These are phyloP conservation scores for Aspidapion aeneum DNA, from an alignment of 2,888 invertebrate genomes.

Conservation along the genomic window DNA sequence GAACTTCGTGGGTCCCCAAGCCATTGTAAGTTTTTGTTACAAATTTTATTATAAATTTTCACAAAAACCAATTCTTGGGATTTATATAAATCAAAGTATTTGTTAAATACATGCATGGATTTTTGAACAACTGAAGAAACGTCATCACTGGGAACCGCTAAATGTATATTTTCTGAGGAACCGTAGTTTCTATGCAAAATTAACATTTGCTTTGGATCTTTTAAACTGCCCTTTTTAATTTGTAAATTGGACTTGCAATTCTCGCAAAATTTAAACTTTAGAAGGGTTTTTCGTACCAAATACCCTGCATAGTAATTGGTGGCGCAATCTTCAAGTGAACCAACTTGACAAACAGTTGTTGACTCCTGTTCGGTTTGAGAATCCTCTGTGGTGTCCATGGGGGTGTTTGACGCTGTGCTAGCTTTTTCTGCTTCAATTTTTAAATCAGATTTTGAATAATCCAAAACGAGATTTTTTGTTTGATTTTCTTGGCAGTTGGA, in stretches of 20 bases:
- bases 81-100: no score
- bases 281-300: not conserved
- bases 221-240: not conserved
- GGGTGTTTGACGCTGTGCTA: not conserved
- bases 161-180: not conserved
- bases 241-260: not conserved
- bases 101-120: no score
- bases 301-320: not conserved
- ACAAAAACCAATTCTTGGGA: no score
- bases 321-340: not conserved
- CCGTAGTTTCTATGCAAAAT: not conserved
- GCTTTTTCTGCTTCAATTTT: not conserved
- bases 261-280: not conserved
- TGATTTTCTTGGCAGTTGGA: not conserved
- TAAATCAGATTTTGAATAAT: not conserved
- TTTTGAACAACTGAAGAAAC: not conserved
- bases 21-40: no score
- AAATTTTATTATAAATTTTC: no score
- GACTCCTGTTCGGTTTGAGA: not conserved
- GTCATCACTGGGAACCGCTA: not conserved
- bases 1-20: no score
- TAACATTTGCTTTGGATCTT: not conserved
- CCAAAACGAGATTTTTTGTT: not conserved
- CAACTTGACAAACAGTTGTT: not conserved
- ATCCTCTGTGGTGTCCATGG: not conserved